A percentile compares a stretch with the other conserved stretches of the same genome.
phyloP scores from a whole-genome alignment of 92 coral and sea anemone genomes.

The Isaurus tuberculatus region DNA sequence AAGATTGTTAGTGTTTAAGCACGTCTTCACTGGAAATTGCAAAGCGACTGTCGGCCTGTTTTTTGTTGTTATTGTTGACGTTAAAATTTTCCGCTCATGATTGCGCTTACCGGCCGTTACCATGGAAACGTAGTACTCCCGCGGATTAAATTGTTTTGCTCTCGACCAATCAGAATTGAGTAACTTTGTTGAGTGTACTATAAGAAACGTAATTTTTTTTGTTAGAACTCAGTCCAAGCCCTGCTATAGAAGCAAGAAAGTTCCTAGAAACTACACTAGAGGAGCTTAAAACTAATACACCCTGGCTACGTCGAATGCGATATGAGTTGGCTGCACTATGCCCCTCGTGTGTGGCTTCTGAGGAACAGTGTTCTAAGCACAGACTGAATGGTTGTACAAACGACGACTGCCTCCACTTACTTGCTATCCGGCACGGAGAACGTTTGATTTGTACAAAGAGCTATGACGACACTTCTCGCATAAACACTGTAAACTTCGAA shows the following conservation, averaged over 20 bases:
- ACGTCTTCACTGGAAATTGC: too few relatives aligned
- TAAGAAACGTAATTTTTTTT: neutral
- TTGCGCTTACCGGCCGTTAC: too few relatives aligned
- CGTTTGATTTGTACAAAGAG: constrained; percentile 28
- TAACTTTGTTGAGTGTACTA: too few relatives aligned
- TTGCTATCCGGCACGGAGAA: constrained; percentile 25
- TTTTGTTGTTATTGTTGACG: too few relatives aligned
- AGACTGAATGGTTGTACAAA: neutral
- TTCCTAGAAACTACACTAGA: constrained; percentile 35
- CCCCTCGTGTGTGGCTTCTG: constrained; percentile 17
- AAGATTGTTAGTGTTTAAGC: too few relatives aligned
- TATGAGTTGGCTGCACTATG: constrained; percentile 43
- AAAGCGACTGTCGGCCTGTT: too few relatives aligned
- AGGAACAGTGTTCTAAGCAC: constrained; percentile 26
- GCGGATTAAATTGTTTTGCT: too few relatives aligned
- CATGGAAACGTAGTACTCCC: too few relatives aligned
- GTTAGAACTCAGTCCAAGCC: neutral
- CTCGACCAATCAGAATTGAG: too few relatives aligned
- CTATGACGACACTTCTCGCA: constrained; percentile 31
- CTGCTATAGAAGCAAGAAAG: constrained; percentile 10
- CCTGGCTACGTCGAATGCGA: constrained; percentile 31
- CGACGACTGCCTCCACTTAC: constrained; percentile 27
- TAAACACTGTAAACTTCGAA: neutral
- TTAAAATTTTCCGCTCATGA: too few relatives aligned
- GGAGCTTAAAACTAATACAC: constrained; percentile 24